Percentiles rank a stretch among this genome's conserved stretches.
Evolutionary conservation across 2,113 vertebrate genomes (phyloP).

Genomic region (Melanerpes aurifrons): DNA sequence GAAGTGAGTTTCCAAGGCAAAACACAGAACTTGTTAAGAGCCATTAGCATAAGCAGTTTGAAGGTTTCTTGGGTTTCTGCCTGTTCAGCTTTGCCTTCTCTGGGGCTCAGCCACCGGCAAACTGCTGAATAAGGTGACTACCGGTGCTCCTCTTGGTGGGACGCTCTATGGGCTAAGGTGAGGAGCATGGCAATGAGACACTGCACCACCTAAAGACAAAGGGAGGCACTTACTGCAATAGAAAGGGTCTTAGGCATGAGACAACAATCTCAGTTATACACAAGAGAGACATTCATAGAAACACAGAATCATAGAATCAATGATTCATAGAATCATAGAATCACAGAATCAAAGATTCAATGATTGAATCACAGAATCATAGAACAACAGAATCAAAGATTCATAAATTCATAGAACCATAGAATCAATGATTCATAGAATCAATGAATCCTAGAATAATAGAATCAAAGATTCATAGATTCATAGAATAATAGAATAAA

Average conservation of each 20-base stretch:
- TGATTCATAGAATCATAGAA: too few species aligned
- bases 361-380: too few species aligned
- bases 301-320: too few species aligned
- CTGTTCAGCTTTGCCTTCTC: neutral
- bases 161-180: accelerated
- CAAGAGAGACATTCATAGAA: too few species aligned
- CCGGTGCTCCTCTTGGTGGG: accelerated
- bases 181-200: accelerated
- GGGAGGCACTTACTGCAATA: neutral
- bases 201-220: neutral
- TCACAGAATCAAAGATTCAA: too few species aligned
- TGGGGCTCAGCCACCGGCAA: conserved; percentile 26
- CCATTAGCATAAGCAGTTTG: conserved; percentile 14
- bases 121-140: neutral
- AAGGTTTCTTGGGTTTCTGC: conserved; percentile 49
- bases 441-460: too few species aligned
- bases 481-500: too few species aligned
- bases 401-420: too few species aligned
- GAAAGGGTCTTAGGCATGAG: accelerated
- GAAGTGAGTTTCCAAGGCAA: neutral
- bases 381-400: too few species aligned
- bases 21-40: conserved; percentile 12
- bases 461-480: too few species aligned
- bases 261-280: neutral
- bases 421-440: too few species aligned